A percentile compares a stretch with the other conserved stretches of the same genome.
Evolutionary conservation across 1,140 invertebrate genomes (phyloP).

Genomic region (Micrasema minimum): DNA sequence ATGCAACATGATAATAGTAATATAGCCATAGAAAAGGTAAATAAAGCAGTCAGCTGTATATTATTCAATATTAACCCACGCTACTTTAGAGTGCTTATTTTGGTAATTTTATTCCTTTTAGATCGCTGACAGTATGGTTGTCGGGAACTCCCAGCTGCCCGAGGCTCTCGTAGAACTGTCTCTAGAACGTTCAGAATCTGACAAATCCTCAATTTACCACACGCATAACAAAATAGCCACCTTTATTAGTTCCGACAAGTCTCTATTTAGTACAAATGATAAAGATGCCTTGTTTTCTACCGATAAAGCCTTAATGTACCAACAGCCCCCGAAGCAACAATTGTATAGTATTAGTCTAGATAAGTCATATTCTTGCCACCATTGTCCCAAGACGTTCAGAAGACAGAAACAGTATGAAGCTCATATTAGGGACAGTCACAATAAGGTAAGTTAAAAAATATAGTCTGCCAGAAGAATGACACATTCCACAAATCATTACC

Average conservation of each 20-base stretch:
- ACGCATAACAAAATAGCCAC: constrained; percentile 38
- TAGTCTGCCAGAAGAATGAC: too few species aligned
- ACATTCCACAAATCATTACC: too few species aligned
- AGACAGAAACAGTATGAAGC: constrained; percentile 74
- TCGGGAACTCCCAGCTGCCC: constrained; percentile 60
- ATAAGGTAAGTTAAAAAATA: constrained; percentile 57
- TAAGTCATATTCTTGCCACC: constrained; percentile 64
- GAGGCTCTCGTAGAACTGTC: constrained; percentile 65
- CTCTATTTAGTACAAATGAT: constrained; percentile 42
- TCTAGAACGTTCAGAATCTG: constrained; percentile 61
- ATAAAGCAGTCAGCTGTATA: background rate
- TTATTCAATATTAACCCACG: background rate
- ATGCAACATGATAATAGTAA: constrained; percentile 25
- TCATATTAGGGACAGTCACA: constrained; percentile 70
- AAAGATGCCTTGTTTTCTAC: constrained; percentile 45
- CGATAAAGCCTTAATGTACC: constrained; percentile 42
- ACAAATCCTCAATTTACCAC: constrained; percentile 62
- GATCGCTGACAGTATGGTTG: constrained; percentile 61
- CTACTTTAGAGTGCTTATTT: background rate
- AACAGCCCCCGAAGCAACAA: constrained; percentile 37
- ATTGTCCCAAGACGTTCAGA: constrained; percentile 74
- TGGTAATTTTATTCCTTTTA: constrained; percentile 54
- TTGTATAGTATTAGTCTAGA: constrained; percentile 54
- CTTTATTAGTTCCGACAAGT: constrained; percentile 42
- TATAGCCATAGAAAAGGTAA: constrained; percentile 36